phyloP scores from a whole-genome alignment of 37 sponge, comb jelly and placozoan genomes.

The Beroe forskalii region DNA sequence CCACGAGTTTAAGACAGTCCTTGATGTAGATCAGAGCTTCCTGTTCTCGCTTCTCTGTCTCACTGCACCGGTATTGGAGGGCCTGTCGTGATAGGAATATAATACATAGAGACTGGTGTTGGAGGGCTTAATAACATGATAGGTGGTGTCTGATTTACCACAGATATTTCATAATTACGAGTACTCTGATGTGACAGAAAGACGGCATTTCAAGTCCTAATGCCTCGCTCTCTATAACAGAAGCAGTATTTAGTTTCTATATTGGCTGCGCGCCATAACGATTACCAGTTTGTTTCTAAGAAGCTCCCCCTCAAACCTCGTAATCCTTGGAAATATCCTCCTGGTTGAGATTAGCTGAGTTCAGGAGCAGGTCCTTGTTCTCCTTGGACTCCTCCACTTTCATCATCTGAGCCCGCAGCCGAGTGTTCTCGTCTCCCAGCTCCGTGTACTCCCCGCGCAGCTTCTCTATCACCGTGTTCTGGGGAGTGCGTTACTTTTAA shows the following conservation, averaged over 20 bases:
- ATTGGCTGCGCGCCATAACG: too few relatives aligned
- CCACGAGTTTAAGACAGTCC: conserved; percentile 7
- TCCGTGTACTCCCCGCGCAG: conserved; percentile 7
- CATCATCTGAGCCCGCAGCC: background rate
- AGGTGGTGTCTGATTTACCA: too few relatives aligned
- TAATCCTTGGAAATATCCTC: conserved; percentile 17
- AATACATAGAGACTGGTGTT: too few relatives aligned
- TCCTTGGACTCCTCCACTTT: background rate
- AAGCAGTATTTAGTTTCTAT: too few relatives aligned
- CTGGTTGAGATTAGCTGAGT: background rate
- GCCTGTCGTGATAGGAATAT: too few relatives aligned
- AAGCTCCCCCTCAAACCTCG: background rate
- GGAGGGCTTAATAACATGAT: too few relatives aligned
- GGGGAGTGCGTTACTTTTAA: too few relatives aligned
- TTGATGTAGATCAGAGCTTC: conserved; percentile 32
- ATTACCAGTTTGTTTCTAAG: too few relatives aligned
- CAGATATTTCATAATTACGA: too few relatives aligned
- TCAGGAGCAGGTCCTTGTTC: background rate
- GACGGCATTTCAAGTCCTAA: too few relatives aligned
- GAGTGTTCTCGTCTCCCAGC: conserved; percentile 17
- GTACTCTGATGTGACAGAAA: too few relatives aligned
- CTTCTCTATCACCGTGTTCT: conserved; percentile 18
- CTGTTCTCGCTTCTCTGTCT: conserved; percentile 24
- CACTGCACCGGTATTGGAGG: background rate
- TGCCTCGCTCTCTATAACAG: too few relatives aligned